Percentiles rank a stretch among this genome's conserved stretches.
These are phyloP conservation scores for Lateolabrax maculatus DNA, from an alignment of 2,797 vertebrate species.

Conservation along the genomic window DNA sequence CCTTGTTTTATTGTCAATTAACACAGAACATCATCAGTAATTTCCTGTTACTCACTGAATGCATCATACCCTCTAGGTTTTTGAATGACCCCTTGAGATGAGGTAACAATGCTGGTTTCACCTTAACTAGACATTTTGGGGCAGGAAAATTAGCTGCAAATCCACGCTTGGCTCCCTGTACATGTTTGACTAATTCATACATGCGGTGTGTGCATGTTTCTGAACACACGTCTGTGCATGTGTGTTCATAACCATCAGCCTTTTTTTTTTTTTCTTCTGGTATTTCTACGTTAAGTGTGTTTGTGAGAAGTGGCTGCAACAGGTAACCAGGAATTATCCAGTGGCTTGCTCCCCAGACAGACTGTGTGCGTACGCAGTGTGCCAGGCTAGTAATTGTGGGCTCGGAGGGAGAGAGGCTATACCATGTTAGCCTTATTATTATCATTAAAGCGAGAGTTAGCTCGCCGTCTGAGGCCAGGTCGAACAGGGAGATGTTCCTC, in stretches of 20 bases:
- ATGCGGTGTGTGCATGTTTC: conserved; percentile 36
- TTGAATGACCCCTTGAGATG: conserved; percentile 49
- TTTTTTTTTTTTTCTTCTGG: conserved; percentile 28
- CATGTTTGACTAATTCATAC: conserved; percentile 50
- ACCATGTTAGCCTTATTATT: conserved; percentile 81
- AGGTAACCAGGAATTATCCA: conserved; percentile 80
- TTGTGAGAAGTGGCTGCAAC: conserved; percentile 72
- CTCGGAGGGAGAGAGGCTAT: conserved; percentile 75
- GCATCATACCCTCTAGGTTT: conserved; percentile 33
- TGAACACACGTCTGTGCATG: conserved; percentile 34
- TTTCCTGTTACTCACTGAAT: conserved; percentile 57
- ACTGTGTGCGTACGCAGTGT: conserved; percentile 74
- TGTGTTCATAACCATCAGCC: conserved; percentile 20
- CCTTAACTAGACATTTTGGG: conserved; percentile 52
- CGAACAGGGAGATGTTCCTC: conserved; percentile 69
- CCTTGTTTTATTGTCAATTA: conserved; percentile 56
- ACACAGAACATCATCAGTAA: conserved; percentile 40
- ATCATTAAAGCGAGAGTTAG: conserved; percentile 83
- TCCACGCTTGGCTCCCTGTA: conserved; percentile 48
- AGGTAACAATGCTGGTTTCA: conserved; percentile 57
- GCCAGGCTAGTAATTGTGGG: conserved; percentile 82
- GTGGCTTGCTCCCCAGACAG: conserved; percentile 81
- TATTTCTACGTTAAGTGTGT: conserved; percentile 69
- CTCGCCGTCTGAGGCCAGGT: conserved; percentile 75
- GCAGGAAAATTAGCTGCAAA: conserved; percentile 62